Conservation (phyloP, 1,140 invertebrate species). For the Meloidogyne hapla region DNA sequence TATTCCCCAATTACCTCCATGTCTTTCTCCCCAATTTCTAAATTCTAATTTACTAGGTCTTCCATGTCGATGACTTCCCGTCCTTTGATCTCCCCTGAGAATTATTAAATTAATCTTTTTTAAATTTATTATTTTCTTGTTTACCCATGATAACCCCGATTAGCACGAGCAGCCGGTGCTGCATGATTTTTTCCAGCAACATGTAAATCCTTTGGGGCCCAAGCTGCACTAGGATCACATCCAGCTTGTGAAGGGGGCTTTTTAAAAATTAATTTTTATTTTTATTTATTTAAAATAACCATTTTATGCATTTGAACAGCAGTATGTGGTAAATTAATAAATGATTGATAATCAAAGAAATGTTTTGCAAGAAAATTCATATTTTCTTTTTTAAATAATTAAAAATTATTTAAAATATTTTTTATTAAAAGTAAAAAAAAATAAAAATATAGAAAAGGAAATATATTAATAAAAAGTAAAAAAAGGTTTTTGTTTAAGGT, state of each 20-base stretch:
- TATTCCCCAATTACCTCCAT: slow-evolving; percentile 45
- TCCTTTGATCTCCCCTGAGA: slow-evolving; percentile 37
- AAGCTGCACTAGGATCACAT: slow-evolving; percentile 54
- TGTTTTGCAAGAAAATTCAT: slow-evolving; percentile 63
- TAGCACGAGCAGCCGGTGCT: slow-evolving; percentile 56
- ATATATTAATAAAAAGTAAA: background rate
- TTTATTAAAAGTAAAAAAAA: background rate
- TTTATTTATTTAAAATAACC: slow-evolving; percentile 21
- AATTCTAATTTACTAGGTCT: slow-evolving; percentile 59
- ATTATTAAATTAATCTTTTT: background rate
- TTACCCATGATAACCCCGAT: slow-evolving; percentile 42
- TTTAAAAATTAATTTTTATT: background rate
- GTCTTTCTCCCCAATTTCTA: slow-evolving; percentile 58
- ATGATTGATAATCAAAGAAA: slow-evolving; percentile 63
- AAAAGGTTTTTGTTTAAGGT: too few species aligned
- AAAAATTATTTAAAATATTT: background rate
- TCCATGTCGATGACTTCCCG: slow-evolving; percentile 52
- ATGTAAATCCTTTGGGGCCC: slow-evolving; percentile 59
- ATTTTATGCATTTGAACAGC: slow-evolving; percentile 62
- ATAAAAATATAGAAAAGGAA: background rate
- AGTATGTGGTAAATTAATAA: slow-evolving; percentile 62
- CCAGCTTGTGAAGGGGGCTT: slow-evolving; percentile 57
- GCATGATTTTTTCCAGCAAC: slow-evolving; percentile 59
- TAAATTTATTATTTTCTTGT: background rate
- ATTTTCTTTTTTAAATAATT: slow-evolving; percentile 19